Percentiles rank a stretch among this genome's conserved stretches.
Conservation (phyloP, 1,140 invertebrate genomes). For the Anastrepha obliqua region DNA sequence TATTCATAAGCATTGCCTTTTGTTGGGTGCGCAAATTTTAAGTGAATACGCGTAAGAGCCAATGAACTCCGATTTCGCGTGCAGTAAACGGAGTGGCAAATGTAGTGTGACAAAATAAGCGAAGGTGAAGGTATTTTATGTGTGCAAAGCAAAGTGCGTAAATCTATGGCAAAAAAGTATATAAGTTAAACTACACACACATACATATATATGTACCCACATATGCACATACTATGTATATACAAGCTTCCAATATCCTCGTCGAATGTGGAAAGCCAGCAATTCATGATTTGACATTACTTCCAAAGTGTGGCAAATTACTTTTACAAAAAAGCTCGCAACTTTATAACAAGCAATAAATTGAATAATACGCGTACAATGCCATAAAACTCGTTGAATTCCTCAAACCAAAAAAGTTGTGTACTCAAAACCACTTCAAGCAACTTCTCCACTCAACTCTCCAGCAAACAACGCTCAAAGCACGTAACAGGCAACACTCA, state of each 20-base stretch:
- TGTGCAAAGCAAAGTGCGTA: too few species aligned
- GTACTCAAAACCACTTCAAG: background rate
- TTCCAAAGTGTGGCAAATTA: conserved; percentile 39
- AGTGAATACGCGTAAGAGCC: too few species aligned
- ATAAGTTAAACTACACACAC: too few species aligned
- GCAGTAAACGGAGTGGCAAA: too few species aligned
- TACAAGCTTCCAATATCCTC: background rate
- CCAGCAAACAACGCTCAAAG: background rate
- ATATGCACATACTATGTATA: too few species aligned
- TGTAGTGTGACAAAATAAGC: too few species aligned
- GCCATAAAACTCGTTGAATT: background rate
- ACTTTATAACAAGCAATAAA: background rate
- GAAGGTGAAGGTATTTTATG: too few species aligned
- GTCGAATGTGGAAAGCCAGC: background rate
- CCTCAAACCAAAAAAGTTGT: background rate
- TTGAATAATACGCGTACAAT: background rate
- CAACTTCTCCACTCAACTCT: conserved; percentile 10
- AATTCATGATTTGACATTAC: background rate
- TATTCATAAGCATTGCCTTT: too few species aligned
- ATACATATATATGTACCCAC: too few species aligned
- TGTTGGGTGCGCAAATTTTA: too few species aligned
- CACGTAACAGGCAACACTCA: background rate
- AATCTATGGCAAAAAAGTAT: too few species aligned
- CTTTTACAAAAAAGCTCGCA: background rate
- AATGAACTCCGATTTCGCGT: too few species aligned